Evolutionary conservation across 1,140 invertebrate genomes (phyloP).

Genomic region (Venturia canescens): DNA sequence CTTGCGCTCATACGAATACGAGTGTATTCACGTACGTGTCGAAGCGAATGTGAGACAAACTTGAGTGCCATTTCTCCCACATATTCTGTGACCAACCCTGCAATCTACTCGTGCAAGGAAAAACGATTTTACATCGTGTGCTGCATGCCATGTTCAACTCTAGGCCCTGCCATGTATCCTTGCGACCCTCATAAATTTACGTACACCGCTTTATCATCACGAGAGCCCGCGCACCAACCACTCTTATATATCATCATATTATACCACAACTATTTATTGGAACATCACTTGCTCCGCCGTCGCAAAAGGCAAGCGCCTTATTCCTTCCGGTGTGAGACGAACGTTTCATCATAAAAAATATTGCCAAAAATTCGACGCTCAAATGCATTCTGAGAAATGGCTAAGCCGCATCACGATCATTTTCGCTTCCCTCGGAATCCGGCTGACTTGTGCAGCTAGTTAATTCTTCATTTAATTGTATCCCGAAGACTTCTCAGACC

Average conservation of each 20-base stretch:
- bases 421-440: too few species aligned
- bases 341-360: too few species aligned
- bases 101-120: constrained; percentile 10
- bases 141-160: constrained; percentile 29
- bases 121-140: constrained; percentile 42
- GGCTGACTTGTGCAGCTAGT: too few species aligned
- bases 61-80: constrained; percentile 8
- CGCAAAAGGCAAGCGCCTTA: too few species aligned
- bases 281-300: background rate
- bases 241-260: background rate
- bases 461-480: too few species aligned
- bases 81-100: constrained; percentile 1
- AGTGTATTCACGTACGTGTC: background rate
- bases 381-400: too few species aligned
- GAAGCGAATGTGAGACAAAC: background rate
- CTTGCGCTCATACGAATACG: background rate
- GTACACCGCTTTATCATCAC: constrained; percentile 11
- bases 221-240: background rate
- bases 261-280: background rate
- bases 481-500: too few species aligned
- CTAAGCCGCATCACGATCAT: too few species aligned
- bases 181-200: constrained; percentile 36
- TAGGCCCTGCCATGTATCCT: constrained; percentile 30
- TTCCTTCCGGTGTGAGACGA: too few species aligned
- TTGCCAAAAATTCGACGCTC: too few species aligned